A percentile compares a stretch with the other conserved stretches of the same genome.
Conservation (phyloP, 1,140 invertebrate species). For the Drosophila lowei region DNA sequence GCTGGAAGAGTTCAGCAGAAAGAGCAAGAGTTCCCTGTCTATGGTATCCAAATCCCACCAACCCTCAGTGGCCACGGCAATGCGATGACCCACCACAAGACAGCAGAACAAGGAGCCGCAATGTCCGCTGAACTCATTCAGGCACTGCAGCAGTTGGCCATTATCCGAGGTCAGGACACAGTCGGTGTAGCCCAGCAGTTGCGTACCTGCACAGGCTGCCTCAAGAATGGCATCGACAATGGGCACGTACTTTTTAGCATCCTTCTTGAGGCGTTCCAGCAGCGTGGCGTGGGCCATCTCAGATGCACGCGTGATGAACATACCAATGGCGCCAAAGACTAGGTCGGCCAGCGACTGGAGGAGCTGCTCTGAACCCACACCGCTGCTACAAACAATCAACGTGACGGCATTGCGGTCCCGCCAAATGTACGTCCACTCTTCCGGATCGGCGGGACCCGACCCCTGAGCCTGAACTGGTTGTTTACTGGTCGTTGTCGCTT, state of each 20-base stretch:
- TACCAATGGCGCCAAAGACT: conserved; percentile 88
- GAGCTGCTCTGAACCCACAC: conserved; percentile 84
- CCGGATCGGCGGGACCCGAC: conserved; percentile 3
- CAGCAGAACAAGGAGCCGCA: conserved; percentile 91
- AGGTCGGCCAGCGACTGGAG: conserved; percentile 86
- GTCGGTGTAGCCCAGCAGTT: conserved; percentile 86
- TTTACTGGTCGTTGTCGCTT: conserved; percentile 85
- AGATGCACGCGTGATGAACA: conserved; percentile 88
- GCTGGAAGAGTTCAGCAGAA: conserved; percentile 86
- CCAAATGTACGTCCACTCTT: conserved; percentile 89
- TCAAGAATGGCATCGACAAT: conserved; percentile 89
- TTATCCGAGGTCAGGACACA: conserved; percentile 87
- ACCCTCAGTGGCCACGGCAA: conserved; percentile 89
- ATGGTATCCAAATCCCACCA: conserved; percentile 90
- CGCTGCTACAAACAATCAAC: conserved; percentile 86
- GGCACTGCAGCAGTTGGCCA: conserved; percentile 86
- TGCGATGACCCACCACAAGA: conserved; percentile 88
- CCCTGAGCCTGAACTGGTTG: conserved; percentile 11
- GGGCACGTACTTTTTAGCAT: conserved; percentile 82
- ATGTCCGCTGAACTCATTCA: conserved; percentile 85
- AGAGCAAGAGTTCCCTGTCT: conserved; percentile 89
- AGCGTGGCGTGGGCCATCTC: conserved; percentile 84
- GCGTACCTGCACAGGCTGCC: conserved; percentile 86
- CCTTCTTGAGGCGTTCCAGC: conserved; percentile 72
- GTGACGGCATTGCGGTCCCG: conserved; percentile 85